These are phyloP conservation scores for Schizopygopsis pylzovi DNA, from an alignment of 2,797 vertebrate genomes.

Conservation along the genomic window DNA sequence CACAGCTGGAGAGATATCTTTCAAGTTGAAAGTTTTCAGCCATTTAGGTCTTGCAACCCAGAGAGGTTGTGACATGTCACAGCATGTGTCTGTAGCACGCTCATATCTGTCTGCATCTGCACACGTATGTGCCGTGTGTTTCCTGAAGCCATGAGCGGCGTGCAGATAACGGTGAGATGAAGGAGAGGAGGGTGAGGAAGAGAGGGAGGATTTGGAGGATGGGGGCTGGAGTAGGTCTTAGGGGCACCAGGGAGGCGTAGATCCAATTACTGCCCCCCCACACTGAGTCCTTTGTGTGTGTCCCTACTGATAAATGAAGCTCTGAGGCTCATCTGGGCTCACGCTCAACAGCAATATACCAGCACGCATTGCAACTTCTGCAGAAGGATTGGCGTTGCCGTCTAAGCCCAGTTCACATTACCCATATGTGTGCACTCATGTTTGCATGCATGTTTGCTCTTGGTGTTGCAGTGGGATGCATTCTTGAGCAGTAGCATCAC, in stretches of 20 bases:
- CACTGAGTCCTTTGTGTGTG: conserved; percentile 67
- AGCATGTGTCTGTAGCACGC: conserved; percentile 46
- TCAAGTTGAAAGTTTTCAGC: conserved; percentile 30
- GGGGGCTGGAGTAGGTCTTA: conserved; percentile 59
- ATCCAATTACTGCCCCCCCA: conserved; percentile 69
- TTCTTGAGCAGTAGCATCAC: background rate
- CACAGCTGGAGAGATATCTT: conserved; percentile 28
- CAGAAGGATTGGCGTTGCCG: background rate
- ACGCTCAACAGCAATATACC: conserved; percentile 50
- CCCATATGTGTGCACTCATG: background rate
- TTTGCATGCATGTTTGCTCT: background rate
- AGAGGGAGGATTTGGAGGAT: conserved; percentile 47
- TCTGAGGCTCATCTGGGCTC: conserved; percentile 53
- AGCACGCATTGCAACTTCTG: conserved; percentile 36
- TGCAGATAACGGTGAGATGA: conserved; percentile 59
- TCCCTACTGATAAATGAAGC: conserved; percentile 64
- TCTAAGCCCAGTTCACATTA: background rate
- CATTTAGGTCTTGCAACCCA: conserved; percentile 12
- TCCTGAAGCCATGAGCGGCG: conserved; percentile 51
- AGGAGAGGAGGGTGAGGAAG: conserved; percentile 51
- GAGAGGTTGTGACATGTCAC: conserved; percentile 46
- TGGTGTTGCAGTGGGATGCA: background rate
- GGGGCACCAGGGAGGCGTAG: conserved; percentile 65
- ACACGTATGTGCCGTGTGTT: conserved; percentile 43
- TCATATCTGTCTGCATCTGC: conserved; percentile 49